Base-by-base conservation (phyloP, 2,888 invertebrate species). In the Girardia tigrina region DNA sequence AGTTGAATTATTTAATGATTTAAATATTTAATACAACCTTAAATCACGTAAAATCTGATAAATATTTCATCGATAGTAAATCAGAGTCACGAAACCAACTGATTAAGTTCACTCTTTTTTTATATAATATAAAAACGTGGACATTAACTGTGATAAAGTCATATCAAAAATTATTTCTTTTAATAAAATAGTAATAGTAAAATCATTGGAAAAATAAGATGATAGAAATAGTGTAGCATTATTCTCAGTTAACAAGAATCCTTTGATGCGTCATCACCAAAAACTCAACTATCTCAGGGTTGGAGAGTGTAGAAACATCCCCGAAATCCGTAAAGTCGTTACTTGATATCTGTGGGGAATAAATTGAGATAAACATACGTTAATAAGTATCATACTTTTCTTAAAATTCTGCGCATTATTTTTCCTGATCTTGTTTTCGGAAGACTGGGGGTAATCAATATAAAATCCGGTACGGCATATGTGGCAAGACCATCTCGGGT, bases 371-470 rank as follows among this genome's bases (percentile, higher is more conserved):
- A 12, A 36, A 36, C 16, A 36, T 36, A 12, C 36, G 16, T 36
- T 36, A 36, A 36, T 36, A 12, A 36, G 8, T 12, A 36, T 0
- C 97, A 95, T 16, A 98, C 89, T 86, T 95, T 94, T 78, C 94
- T 88, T 78, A 98, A 86, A 77, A 98, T 90, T 78, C 98, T 88
- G 77, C 97, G 88, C 92, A 98, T 95, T 78, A 98, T 95, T 86
- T 98, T 98, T 0, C 98, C 98, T 0, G 95, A 95, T 72, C 95
- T 88, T 0, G 95, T 95, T 85, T 97, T 95, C 0, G 98, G 97
- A 78, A 98, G 86, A 0, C 90, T 91, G 0, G 94, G 92, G 0
- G 95, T 79, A 77, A 84, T 80, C 84, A 85, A 78, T 72, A 86
- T 83, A 72, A 80, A 79, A 76, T 87, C 86, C 16, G 86, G 86